phyloP scores from a whole-genome alignment of 2,113 vertebrate genomes.

The Nothocercus nigrocapillus region DNA sequence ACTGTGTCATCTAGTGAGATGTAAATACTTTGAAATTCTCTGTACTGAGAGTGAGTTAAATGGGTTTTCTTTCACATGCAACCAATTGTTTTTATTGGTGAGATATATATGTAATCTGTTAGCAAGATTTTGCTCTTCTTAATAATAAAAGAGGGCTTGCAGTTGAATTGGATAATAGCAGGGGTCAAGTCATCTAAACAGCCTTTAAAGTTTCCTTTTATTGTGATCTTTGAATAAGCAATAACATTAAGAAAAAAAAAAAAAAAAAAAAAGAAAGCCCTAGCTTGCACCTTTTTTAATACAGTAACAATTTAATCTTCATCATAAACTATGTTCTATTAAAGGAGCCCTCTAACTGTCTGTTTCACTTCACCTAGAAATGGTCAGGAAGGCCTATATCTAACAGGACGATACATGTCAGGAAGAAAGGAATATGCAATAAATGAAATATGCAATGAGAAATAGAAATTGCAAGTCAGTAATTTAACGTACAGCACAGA shows the following conservation, averaged over 20 bases:
- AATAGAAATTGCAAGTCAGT: not conserved
- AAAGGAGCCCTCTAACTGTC: not conserved
- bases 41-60: not conserved
- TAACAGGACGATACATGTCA: not conserved
- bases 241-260: not conserved
- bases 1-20: not conserved
- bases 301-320: not conserved
- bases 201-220: not conserved
- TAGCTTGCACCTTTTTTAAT: not conserved
- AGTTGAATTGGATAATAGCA: not conserved
- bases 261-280: not conserved
- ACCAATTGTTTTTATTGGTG: not conserved
- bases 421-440: not conserved
- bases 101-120: not conserved
- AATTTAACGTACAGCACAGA: constrained; percentile 39
- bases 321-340: not conserved
- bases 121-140: not conserved
- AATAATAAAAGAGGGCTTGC: not conserved
- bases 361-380: not conserved
- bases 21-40: not conserved
- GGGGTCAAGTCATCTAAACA: not conserved
- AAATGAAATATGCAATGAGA: not conserved
- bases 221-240: not conserved
- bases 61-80: not conserved
- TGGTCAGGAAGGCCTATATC: not conserved